Conservation (phyloP, 2,888 invertebrate genomes). For the Mayetiola destructor region DNA sequence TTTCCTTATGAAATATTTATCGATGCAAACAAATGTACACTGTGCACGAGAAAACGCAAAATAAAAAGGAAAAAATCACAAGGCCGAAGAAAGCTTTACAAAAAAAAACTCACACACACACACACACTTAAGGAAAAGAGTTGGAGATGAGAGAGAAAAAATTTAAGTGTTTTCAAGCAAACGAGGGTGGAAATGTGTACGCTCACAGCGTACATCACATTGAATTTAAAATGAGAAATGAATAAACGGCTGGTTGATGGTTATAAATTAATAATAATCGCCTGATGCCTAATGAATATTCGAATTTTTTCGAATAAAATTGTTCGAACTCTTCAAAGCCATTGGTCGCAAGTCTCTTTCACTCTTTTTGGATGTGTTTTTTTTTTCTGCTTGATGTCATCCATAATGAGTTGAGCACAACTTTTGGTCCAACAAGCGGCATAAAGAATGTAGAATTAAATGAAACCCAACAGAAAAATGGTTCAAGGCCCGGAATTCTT, state of each 20-base stretch:
- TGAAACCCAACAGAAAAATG: no score
- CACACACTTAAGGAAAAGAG: not conserved
- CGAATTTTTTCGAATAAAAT: constrained; percentile 5
- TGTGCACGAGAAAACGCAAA: not conserved
- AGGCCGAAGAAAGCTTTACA: no score
- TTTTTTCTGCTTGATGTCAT: no score
- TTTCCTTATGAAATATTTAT: constrained; percentile 18
- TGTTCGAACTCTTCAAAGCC: not conserved
- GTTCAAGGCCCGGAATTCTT: no score
- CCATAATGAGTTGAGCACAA: no score
- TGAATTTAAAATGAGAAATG: constrained; percentile 6
- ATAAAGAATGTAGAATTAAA: no score
- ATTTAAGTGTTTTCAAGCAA: not conserved
- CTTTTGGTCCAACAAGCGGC: no score
- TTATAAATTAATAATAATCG: constrained; percentile 13
- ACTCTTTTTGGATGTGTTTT: not conserved
- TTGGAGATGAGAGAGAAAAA: not conserved
- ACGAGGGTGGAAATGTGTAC: not conserved
- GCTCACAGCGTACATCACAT: no score
- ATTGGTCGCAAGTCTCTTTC: no score
- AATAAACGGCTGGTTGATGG: constrained; percentile 12
- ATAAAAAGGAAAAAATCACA: not conserved
- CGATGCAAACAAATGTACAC: constrained; percentile 10
- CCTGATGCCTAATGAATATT: constrained; percentile 11
- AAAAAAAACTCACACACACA: not conserved